Conservation (phyloP, 2,888 invertebrate species). For the Idaea biselata region DNA sequence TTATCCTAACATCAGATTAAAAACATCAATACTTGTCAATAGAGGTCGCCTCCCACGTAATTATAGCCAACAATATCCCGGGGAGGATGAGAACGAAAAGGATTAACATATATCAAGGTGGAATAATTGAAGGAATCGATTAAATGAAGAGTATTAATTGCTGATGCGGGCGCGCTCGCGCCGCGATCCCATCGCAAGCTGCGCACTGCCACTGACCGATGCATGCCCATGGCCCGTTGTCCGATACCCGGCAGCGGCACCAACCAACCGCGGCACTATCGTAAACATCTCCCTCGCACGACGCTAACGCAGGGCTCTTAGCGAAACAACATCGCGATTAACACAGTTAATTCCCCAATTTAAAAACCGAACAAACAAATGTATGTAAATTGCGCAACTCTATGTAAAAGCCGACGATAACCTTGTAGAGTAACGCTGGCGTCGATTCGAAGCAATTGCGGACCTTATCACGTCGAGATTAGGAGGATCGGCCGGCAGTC, state of each 20-base stretch:
- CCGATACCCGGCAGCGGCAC: conserved; percentile 7
- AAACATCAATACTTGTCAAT: conserved; percentile 80
- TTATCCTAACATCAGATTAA: conserved; percentile 81
- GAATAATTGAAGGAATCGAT: conserved; percentile 80
- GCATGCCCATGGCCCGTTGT: background rate
- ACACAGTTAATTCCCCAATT: conserved; percentile 76
- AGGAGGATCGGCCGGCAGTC: conserved; percentile 32
- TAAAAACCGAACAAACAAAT: conserved; percentile 80
- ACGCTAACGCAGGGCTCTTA: conserved; percentile 39
- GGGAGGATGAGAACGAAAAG: conserved; percentile 67
- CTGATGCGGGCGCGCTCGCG: conserved; percentile 64
- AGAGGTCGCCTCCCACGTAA: conserved; percentile 79
- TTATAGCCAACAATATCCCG: conserved; percentile 78
- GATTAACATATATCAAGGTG: conserved; percentile 78
- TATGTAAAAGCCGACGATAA: conserved; percentile 75
- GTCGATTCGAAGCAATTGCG: conserved; percentile 27
- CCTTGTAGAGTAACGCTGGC: conserved; percentile 41
- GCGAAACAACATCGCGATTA: conserved; percentile 65
- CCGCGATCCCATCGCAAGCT: conserved; percentile 54
- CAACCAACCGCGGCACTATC: background rate
- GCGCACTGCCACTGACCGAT: conserved; percentile 46
- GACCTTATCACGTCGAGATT: conserved; percentile 41
- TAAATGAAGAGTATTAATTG: conserved; percentile 80
- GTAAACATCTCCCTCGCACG: background rate
- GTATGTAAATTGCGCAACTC: conserved; percentile 77